These are phyloP conservation scores for Phodopus roborovskii DNA, from an alignment of 2,113 vertebrate species.

Conservation along the genomic window DNA sequence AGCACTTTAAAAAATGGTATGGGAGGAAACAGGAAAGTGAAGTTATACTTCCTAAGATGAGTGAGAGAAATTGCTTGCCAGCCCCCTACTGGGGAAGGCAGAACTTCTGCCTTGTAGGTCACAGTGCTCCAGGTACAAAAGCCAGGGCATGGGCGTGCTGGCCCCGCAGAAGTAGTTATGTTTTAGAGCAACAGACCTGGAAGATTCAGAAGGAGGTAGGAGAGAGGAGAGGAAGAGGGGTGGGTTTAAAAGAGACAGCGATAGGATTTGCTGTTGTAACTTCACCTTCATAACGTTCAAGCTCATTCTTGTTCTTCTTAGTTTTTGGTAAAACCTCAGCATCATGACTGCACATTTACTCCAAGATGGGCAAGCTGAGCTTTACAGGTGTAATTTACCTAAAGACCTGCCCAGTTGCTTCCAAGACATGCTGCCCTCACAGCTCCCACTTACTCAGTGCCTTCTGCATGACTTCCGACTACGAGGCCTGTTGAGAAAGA, in stretches of 20 bases:
- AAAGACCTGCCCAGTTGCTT: background rate
- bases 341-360: background rate
- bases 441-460: background rate
- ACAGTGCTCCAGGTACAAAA: background rate
- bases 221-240: background rate
- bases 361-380: background rate
- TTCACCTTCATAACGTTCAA: background rate
- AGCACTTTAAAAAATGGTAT: background rate
- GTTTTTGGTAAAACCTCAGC: conserved; percentile 10
- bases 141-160: background rate
- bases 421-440: background rate
- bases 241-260: too few species aligned
- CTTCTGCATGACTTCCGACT: background rate
- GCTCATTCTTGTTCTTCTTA: conserved; percentile 31
- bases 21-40: background rate
- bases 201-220: background rate
- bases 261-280: background rate
- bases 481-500: background rate
- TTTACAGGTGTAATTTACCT: background rate
- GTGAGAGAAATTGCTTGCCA: background rate
- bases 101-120: background rate
- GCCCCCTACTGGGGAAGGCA: background rate
- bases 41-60: conserved; percentile 36
- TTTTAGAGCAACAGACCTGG: background rate
- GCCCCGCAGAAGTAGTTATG: background rate